Evolutionary conservation across 1,140 invertebrate genomes (phyloP).

Genomic region (Cataglyphis hispanica): DNA sequence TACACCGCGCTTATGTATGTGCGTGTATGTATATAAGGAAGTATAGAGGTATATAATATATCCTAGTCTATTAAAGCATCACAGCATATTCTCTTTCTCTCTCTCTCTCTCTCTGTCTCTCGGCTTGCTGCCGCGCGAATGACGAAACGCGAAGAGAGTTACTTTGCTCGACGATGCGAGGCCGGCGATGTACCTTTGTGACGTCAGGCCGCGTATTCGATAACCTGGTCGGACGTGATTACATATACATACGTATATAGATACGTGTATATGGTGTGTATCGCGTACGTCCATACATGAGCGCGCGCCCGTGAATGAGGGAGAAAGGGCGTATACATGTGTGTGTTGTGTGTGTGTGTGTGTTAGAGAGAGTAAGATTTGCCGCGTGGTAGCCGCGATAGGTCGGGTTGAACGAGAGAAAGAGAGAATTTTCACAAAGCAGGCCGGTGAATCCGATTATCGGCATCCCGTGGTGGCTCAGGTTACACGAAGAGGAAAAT

Average conservation of each 20-base stretch:
- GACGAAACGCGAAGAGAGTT: constrained; percentile 77
- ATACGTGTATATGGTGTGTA: not conserved
- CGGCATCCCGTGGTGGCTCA: constrained; percentile 9
- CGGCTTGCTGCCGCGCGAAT: constrained; percentile 71
- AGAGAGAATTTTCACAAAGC: constrained; percentile 68
- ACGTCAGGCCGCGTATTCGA: constrained; percentile 84
- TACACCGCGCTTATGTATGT: not conserved
- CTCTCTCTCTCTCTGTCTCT: constrained; percentile 46
- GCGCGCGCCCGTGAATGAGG: constrained; percentile 46
- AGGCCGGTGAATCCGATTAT: constrained; percentile 65
- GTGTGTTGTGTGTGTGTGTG: not conserved
- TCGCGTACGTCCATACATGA: constrained; percentile 30
- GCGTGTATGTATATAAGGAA: not conserved
- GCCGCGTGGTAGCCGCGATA: constrained; percentile 15
- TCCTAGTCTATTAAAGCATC: constrained; percentile 54
- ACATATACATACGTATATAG: constrained; percentile 37
- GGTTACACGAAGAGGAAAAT: constrained; percentile 49
- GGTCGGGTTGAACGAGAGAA: constrained; percentile 5
- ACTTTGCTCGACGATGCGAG: constrained; percentile 84
- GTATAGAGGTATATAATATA: constrained; percentile 34
- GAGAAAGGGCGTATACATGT: constrained; percentile 37
- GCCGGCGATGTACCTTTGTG: constrained; percentile 82
- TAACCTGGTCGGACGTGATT: constrained; percentile 78
- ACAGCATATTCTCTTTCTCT: constrained; percentile 22
- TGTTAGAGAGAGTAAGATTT: constrained; percentile 16